A percentile compares a stretch with the other conserved stretches of the same genome.
phyloP scores from a whole-genome alignment of 2,888 invertebrate species.

The Diploptera punctata region DNA sequence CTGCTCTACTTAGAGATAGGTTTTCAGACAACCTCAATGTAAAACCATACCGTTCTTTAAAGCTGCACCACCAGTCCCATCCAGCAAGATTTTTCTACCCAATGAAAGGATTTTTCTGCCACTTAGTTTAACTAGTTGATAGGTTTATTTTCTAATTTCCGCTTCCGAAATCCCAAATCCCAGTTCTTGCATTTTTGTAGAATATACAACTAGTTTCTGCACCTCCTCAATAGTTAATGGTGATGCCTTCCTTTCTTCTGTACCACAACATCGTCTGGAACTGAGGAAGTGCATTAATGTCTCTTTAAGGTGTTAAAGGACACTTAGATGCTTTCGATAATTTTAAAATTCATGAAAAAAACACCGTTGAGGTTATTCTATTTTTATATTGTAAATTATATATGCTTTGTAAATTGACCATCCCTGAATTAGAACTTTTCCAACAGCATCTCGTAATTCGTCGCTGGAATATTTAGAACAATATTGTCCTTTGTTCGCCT shows the following conservation, averaged over 20 bases:
- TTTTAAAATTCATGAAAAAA: too few species aligned
- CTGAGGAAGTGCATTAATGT: not conserved
- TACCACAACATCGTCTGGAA: not conserved
- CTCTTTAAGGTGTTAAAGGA: not conserved
- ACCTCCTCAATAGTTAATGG: not conserved
- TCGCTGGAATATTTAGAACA: not conserved
- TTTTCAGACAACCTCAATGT: not conserved
- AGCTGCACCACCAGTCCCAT: slow-evolving; percentile 2
- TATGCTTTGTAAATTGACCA: not conserved
- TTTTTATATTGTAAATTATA: too few species aligned
- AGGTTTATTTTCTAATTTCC: not conserved
- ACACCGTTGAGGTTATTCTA: too few species aligned
- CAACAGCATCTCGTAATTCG: not conserved
- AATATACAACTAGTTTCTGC: not conserved
- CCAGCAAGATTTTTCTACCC: not conserved
- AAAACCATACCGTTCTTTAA: not conserved
- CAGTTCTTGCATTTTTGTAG: not conserved
- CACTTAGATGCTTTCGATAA: too few species aligned
- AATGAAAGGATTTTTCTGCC: not conserved
- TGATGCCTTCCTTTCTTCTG: not conserved
- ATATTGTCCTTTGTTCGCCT: not conserved
- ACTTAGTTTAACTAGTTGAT: not conserved
- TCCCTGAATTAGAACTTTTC: not conserved
- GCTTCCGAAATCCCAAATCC: not conserved
- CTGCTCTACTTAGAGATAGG: not conserved